Percentiles rank a stretch among this genome's conserved stretches.
Evolutionary conservation across 1,140 invertebrate genomes (phyloP).

Genomic region (Phymorhynchus buccinoides): DNA sequence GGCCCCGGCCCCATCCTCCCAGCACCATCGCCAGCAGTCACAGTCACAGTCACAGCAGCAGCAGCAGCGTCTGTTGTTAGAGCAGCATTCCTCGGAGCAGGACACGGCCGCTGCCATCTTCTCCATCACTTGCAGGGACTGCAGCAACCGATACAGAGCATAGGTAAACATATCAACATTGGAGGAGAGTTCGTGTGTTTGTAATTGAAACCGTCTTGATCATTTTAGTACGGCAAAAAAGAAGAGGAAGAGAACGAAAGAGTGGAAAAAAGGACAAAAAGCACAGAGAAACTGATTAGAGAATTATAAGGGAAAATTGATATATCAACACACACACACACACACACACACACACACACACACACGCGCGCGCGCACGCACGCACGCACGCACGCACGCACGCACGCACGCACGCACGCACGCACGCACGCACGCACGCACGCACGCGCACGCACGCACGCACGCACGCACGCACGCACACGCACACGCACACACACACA

Average conservation of each 20-base stretch:
- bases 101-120: slow-evolving; percentile 45
- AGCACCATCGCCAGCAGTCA: slow-evolving; percentile 46
- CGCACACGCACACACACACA: background rate
- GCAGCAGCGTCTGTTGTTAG: too few species aligned
- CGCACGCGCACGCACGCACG: too few species aligned
- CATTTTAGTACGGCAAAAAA: too few species aligned
- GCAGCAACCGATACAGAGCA: background rate
- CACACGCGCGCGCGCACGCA: too few species aligned
- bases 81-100: slow-evolving; percentile 43
- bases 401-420: too few species aligned
- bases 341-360: background rate
- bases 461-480: background rate
- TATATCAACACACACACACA: background rate
- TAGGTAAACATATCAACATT: background rate
- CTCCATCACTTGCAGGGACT: slow-evolving; percentile 44
- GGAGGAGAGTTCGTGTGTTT: too few species aligned
- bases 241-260: slow-evolving; percentile 2
- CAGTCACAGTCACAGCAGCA: slow-evolving; percentile 37
- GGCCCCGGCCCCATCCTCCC: slow-evolving; percentile 9
- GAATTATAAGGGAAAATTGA: background rate
- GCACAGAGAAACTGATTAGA: background rate
- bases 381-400: too few species aligned
- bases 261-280: background rate
- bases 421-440: too few species aligned
- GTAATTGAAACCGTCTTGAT: background rate